Conservation (phyloP, 2,888 invertebrate genomes). For the Diadromus collaris region DNA sequence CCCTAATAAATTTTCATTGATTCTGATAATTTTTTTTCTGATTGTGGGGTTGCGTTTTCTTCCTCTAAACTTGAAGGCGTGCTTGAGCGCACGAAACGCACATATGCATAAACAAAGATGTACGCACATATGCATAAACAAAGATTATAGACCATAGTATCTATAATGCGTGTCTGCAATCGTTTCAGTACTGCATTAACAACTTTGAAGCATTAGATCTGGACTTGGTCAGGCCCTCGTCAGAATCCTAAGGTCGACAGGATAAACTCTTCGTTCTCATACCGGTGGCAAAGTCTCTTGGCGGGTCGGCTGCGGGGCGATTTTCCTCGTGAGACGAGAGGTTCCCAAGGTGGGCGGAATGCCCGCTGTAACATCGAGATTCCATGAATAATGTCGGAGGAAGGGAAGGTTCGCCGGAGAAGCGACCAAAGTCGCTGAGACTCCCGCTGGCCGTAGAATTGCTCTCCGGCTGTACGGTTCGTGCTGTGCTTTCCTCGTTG, state of each 20-base stretch:
- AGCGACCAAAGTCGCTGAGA: conserved; percentile 29
- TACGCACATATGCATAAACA: no score
- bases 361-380: conserved; percentile 47
- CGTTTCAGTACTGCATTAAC: no score
- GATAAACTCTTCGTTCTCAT: background rate
- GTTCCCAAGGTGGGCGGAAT: conserved; percentile 16
- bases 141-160: no score
- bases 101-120: no score
- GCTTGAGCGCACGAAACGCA: no score
- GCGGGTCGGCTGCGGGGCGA: conserved; percentile 37
- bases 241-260: conserved; percentile 9
- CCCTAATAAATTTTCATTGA: no score
- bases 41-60: no score
- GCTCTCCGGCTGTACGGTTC: conserved; percentile 66
- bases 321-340: conserved; percentile 40
- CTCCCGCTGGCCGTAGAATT: conserved; percentile 36
- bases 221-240: no score
- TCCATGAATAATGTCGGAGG: conserved; percentile 61
- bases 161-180: no score
- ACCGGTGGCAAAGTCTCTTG: conserved; percentile 12
- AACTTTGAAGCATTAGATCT: no score
- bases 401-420: background rate
- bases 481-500: conserved; percentile 48
- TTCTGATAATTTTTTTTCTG: background rate
- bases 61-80: no score